Percentiles rank a stretch among this genome's conserved stretches.
Conservation (phyloP, 2,113 vertebrate genomes). For the Callocephalon fimbriatum region DNA sequence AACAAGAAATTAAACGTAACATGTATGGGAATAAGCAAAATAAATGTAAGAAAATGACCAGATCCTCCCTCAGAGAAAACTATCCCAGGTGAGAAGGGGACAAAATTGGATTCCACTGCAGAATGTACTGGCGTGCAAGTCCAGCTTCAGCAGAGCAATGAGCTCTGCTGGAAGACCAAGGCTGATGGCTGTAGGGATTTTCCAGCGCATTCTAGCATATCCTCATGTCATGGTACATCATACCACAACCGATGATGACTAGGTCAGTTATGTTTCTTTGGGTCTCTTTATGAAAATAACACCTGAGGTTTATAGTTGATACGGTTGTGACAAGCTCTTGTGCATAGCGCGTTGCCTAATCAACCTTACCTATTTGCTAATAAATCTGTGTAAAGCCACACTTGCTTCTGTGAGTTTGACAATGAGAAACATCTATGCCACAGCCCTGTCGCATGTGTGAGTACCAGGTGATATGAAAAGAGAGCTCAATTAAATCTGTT, state of each 20-base stretch:
- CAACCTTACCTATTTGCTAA: background rate
- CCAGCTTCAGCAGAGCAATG: background rate
- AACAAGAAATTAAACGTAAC: background rate
- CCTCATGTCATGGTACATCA: accelerated
- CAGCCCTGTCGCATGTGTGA: background rate
- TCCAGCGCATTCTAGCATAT: background rate
- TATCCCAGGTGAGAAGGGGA: accelerated
- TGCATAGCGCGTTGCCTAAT: background rate
- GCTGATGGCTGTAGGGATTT: background rate
- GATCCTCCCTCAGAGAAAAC: background rate
- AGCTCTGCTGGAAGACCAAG: background rate
- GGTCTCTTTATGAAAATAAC: background rate
- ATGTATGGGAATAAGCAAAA: background rate
- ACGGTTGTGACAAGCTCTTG: background rate
- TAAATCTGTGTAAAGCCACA: background rate
- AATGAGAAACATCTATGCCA: background rate
- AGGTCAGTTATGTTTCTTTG: background rate
- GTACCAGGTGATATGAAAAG: background rate
- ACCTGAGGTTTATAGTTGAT: background rate
- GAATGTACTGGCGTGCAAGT: accelerated
- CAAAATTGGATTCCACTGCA: background rate
- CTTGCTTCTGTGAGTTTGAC: background rate
- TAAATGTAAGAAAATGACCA: background rate
- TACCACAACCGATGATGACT: background rate
- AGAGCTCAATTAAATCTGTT: background rate